Conservation (phyloP, 1,140 invertebrate species). For the Arion vulgaris region DNA sequence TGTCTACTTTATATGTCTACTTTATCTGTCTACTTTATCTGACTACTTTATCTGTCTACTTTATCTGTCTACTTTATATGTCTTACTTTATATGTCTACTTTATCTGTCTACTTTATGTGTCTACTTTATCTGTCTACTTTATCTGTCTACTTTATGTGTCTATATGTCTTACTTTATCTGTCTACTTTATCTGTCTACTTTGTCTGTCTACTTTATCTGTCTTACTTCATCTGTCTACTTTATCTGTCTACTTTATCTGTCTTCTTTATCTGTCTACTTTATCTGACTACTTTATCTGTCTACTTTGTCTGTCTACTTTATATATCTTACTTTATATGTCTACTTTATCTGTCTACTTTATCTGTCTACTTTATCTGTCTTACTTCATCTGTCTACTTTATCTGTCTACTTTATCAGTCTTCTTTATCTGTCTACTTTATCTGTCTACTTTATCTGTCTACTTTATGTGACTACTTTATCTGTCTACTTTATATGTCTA, state of each 20-base stretch:
- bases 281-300: not conserved
- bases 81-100: no score
- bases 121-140: no score
- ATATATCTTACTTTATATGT: constrained; percentile 17
- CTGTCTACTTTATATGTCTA: no score
- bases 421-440: no score
- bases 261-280: constrained; percentile 20
- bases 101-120: no score
- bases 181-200: constrained; percentile 13
- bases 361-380: constrained; percentile 27
- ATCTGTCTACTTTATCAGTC: no score
- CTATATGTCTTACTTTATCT: constrained; percentile 17
- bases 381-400: constrained; percentile 34
- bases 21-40: no score
- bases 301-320: constrained; percentile 20
- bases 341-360: constrained; percentile 26
- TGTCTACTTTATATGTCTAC: no score
- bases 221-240: constrained; percentile 29
- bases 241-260: constrained; percentile 25
- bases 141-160: constrained; percentile 2
- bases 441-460: no score
- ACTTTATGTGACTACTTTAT: no score
- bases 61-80: no score
- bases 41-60: no score
- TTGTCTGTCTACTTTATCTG: constrained; percentile 1